These are phyloP conservation scores for Nysson spinosus DNA, from an alignment of 2,888 invertebrate genomes.

Conservation along the genomic window DNA sequence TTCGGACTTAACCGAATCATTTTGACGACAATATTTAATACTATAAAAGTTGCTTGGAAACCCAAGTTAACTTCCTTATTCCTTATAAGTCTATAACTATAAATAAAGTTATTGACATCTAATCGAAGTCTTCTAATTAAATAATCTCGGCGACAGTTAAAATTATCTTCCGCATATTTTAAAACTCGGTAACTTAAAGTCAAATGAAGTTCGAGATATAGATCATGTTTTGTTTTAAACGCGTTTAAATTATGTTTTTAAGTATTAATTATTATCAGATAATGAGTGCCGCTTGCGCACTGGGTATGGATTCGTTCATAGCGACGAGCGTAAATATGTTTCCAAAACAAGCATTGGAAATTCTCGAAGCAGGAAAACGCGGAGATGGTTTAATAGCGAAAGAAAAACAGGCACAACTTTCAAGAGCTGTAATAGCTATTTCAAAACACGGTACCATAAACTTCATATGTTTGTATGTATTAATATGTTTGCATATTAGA, in stretches of 20 bases:
- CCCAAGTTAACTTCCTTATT: no score
- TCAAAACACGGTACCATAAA: slow-evolving; percentile 74
- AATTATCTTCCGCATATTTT: no score
- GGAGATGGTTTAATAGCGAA: slow-evolving; percentile 79
- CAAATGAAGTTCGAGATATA: no score
- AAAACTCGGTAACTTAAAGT: no score
- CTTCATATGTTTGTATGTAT: not conserved
- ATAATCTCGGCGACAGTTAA: no score
- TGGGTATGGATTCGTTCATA: slow-evolving; percentile 86
- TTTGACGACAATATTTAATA: no score
- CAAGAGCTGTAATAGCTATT: slow-evolving; percentile 69
- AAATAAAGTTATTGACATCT: no score
- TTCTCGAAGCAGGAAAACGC: slow-evolving; percentile 79
- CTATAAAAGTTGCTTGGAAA: no score
- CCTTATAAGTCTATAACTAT: no score
- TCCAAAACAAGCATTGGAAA: slow-evolving; percentile 80
- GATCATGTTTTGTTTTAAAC: not conserved
- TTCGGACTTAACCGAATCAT: no score
- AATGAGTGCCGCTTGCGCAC: slow-evolving; percentile 82
- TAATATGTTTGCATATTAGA: not conserved
- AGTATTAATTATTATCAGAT: slow-evolving; percentile 78
- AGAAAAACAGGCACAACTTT: slow-evolving; percentile 78
- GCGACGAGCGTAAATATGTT: slow-evolving; percentile 85
- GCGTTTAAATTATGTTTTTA: not conserved
- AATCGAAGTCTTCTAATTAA: no score